These are phyloP conservation scores for Campaea margaritaria DNA, from an alignment of 2,888 invertebrate species.

Conservation along the genomic window DNA sequence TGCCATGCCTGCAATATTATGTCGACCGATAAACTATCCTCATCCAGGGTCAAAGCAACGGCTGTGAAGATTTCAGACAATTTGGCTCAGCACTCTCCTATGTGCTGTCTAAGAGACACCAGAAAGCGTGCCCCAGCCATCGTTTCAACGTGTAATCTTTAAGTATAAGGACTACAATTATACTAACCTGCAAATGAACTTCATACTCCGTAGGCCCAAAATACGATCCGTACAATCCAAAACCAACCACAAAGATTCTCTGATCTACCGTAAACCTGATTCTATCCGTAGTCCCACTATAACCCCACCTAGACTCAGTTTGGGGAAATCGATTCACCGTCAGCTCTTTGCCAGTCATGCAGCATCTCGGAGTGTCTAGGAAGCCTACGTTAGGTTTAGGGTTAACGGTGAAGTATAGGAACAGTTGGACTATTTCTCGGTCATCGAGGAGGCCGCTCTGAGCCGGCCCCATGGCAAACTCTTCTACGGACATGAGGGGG, in stretches of 20 bases:
- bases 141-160: no score
- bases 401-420: constrained; percentile 89
- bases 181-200: constrained; percentile 86
- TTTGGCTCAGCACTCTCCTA: no score
- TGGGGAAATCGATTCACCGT: constrained; percentile 90
- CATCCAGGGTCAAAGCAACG: no score
- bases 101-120: no score
- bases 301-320: constrained; percentile 93
- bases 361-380: constrained; percentile 89
- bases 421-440: constrained; percentile 90
- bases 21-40: no score
- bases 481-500: constrained; percentile 94
- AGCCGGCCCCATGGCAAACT: constrained; percentile 92
- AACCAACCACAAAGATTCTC: constrained; percentile 92
- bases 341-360: constrained; percentile 91
- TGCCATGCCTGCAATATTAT: no score
- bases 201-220: constrained; percentile 92
- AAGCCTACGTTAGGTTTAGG: constrained; percentile 91
- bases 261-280: constrained; percentile 93
- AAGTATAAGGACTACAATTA: no score
- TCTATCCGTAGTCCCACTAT: constrained; percentile 92
- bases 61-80: no score
- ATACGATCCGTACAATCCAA: constrained; percentile 93
- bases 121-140: no score
- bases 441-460: constrained; percentile 91